These are phyloP conservation scores for Azorinus chamasolen DNA, from an alignment of 2,888 invertebrate species.

Conservation along the genomic window DNA sequence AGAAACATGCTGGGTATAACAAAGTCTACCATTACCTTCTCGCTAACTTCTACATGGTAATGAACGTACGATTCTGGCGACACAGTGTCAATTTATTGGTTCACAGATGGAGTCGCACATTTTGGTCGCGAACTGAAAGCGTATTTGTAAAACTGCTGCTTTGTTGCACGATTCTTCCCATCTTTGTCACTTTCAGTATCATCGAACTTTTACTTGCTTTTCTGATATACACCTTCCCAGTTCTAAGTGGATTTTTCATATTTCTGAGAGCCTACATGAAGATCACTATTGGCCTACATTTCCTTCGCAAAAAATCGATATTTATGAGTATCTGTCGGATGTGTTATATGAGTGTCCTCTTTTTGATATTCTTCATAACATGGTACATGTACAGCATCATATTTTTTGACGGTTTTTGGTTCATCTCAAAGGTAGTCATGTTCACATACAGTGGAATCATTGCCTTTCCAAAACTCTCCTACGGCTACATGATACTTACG, in stretches of 20 bases:
- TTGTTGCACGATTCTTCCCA: neutral
- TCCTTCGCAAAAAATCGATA: neutral
- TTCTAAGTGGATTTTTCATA: conserved; percentile 33
- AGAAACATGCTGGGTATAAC: conserved; percentile 34
- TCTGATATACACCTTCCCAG: conserved; percentile 42
- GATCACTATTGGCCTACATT: neutral
- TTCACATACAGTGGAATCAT: conserved; percentile 51
- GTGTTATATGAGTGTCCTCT: conserved; percentile 8
- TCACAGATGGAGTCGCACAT: neutral
- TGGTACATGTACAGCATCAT: conserved; percentile 55
- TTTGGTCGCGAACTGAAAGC: neutral
- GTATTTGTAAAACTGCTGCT: neutral
- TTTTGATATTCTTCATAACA: conserved; percentile 8
- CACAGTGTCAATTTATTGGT: conserved; percentile 15
- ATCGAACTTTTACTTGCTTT: conserved; percentile 18
- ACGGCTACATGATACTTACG: conserved; percentile 43
- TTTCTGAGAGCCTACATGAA: conserved; percentile 24
- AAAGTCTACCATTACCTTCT: conserved; percentile 23
- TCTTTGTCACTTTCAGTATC: conserved; percentile 28
- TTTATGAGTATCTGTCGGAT: neutral
- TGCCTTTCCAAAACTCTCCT: conserved; percentile 46
- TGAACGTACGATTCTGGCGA: conserved; percentile 39
- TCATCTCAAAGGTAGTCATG: conserved; percentile 47
- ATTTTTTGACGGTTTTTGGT: conserved; percentile 55
- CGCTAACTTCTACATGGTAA: conserved; percentile 41